Evolutionary conservation across 1,140 invertebrate genomes (phyloP), one percentile per base, ranked within the genome.

Genomic region (Drosophila sulfurigaster): DNA sequence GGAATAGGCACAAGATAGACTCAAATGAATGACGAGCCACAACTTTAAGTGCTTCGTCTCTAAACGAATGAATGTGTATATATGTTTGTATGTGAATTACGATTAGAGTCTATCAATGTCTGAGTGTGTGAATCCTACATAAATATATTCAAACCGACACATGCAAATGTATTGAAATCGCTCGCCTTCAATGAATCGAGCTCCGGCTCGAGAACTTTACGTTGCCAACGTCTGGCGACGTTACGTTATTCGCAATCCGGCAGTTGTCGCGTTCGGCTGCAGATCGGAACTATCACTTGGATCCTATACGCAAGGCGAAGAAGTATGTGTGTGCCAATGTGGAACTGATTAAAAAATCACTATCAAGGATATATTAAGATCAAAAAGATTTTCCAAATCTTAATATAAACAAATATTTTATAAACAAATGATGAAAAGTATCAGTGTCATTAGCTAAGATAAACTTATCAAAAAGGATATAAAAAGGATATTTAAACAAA

Each of bases 201-300:
- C 75, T 83, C 64, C 66, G 76, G 85, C 68, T 85, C 78, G 79
- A 88, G 83, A 86, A 75, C 72, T 75, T 75, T 57, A 70, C 66
- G 79, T 86, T 87, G 67, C 67, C 71, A 79, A 74, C 78, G 70
- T 82, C 72, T 54, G 62, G 43, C 82, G 54, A 63, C 16, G 49
- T 69, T 71, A 75, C 62, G 85, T 92, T 92, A 92, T 92, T 92
- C 86, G 87, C 91, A 91, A 92, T 91, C 88, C 80, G 86, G 80
- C 91, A 87, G 91, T 92, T 91, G 91, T 81, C 88, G 91, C 85
- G 91, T 81, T 91, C 91, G 85, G 83, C 77, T 81, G 81, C 78
- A 81, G 66, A 79, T 81, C 85, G 85, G 85, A 88, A 88, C 56
- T 62, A 52, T 78, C 16, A 62, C 45, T 82, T 82, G 71, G 63